Base-by-base conservation (phyloP, 23 tunicate genomes). In the Pegea sp. region DNA sequence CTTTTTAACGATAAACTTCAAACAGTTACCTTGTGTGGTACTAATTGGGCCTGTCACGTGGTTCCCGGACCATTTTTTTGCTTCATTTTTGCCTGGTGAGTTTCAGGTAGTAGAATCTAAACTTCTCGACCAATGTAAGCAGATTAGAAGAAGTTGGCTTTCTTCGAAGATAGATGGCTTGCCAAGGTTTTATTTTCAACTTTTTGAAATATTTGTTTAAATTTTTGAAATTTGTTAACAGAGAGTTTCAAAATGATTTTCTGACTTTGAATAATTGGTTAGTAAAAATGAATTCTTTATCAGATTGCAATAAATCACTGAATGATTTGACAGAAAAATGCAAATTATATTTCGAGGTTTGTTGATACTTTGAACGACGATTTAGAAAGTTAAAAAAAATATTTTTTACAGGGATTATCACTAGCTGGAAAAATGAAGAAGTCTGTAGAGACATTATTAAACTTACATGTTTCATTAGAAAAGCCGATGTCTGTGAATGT, bases 401-500 rank as follows among this genome's bases (percentile, higher is more conserved):
- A 3, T 21, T 58, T 48, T 55, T 60, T 57, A 19, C 64, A 84
- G 76, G 95, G 95, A 3, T 26, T 71, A 29, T 44, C 60, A 27
- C 42, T 84, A 28, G 58, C 64, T 22, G 38, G 52, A 26, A 26
- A 33, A 7, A 25, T 84, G 52, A 62, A 77, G 2, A 57, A 63
- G 52, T 38, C 69, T 4, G 64, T 74, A 7, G 68, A 66, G 23
- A 69, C 66, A 18, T 57, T 84, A 32, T 63, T 68, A 62, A 84
- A 84, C 55, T 44, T 84, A 32, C 95, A 84, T 32, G 71, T 58
- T 3, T 49, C 34, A 7, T 62, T 54, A 20, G 46, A 58, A 61
- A 73, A 74, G 49, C 84, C 95, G 23, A 74, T 84, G 95, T 63
- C 84, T 5, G 67, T 46, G 34, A 49, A 58, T 30, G 84, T 69